Conservation (phyloP, 1,140 invertebrate genomes). For the Euwallacea similis region DNA sequence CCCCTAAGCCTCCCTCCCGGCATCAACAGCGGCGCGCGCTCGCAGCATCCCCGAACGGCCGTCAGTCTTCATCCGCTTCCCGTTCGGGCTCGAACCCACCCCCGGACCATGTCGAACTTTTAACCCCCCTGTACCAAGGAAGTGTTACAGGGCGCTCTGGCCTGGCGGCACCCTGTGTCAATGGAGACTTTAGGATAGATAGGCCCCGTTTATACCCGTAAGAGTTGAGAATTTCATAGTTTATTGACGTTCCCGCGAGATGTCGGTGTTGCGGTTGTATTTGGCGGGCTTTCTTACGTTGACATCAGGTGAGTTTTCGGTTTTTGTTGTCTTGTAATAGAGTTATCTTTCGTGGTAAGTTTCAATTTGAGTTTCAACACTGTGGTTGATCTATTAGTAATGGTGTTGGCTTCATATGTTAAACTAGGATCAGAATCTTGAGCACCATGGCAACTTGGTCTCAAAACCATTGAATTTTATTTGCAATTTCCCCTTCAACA, state of each 20-base stretch:
- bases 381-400: too few relatives aligned
- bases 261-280: constrained; percentile 25
- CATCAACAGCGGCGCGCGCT: constrained; percentile 27
- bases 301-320: constrained; percentile 19
- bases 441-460: too few relatives aligned
- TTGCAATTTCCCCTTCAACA: too few relatives aligned
- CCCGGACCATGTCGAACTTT: constrained; percentile 8
- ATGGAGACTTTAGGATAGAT: constrained; percentile 15
- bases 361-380: too few relatives aligned
- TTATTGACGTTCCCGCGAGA: constrained; percentile 17
- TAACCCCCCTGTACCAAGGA: background rate
- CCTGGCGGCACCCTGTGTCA: background rate
- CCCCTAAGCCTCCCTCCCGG: background rate
- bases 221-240: background rate
- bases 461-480: too few relatives aligned
- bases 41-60: constrained; percentile 29
- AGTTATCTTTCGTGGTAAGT: too few relatives aligned
- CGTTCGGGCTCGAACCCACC: constrained; percentile 14
- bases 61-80: constrained; percentile 23
- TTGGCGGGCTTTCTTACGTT: constrained; percentile 31
- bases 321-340: background rate
- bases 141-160: background rate
- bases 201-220: background rate
- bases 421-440: too few relatives aligned
- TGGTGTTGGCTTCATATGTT: too few relatives aligned